Evolutionary conservation across 2,113 vertebrate genomes (phyloP), one percentile per base, ranked within the genome.

Genomic region (Columba janthina): DNA sequence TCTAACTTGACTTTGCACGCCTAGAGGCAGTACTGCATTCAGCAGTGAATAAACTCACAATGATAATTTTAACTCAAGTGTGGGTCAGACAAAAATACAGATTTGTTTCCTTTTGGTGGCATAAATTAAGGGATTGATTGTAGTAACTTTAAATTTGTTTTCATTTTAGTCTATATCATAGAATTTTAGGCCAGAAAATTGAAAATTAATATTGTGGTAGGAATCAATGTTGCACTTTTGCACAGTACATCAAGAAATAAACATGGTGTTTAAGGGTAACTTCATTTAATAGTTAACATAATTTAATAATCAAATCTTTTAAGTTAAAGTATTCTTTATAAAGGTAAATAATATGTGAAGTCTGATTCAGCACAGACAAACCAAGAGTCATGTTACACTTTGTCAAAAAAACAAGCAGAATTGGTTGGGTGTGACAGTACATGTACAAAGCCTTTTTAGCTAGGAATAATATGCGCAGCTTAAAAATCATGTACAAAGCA

Each of bases 61-160:
- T 66, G 91, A 81, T 97, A 92, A 97, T 97, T 97, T 97, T 97
- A 98, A 96, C 61, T 98, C 96, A 97, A 94, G 86, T 95, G 75
- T 97, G 98, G 98, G 98, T 98, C 98, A 98, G 98, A 98, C 97
- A 98, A 98, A 48, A 98, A 96, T 97, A 95, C 90, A 97, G 92
- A 97, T 98, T 98, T 98, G 98, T 98, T 98, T 98, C 98, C 98
- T 98, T 98, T 94, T 86, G 77, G 93, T 92, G 78, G 34, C 22
- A 57, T 56, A 92, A 88, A 89, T 97, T 80, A 87, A 97, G 96
- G 56, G 93, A 83, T n/a, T 84, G 71, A 95, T 67, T 40, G 5
- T 6, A 87, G 25, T 62, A 48, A 94, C 70, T 89, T 85, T 50
- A 56, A 64, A 88, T 62, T 48, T 48, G 46, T 48, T 92, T 91